Evolutionary conservation across 2,888 invertebrate genomes (phyloP).

Genomic region (Dorcus hopei): DNA sequence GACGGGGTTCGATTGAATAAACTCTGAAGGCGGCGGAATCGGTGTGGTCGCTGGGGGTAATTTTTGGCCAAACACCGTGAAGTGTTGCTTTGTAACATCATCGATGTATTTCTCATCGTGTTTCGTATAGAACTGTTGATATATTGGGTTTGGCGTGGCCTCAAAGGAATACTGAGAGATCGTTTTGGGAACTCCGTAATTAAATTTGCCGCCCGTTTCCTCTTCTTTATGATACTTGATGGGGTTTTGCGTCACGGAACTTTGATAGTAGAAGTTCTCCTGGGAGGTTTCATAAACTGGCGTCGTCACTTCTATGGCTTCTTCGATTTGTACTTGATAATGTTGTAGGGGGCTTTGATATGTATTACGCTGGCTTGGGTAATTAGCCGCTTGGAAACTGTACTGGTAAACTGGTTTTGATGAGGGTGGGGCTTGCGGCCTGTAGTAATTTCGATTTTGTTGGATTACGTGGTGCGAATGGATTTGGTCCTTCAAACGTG

Average conservation of each 20-base stretch:
- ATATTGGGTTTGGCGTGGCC: slow-evolving; percentile 51
- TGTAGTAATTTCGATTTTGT: slow-evolving; percentile 31
- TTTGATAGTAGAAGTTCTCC: slow-evolving; percentile 19
- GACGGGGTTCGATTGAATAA: background rate
- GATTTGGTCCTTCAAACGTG: slow-evolving; percentile 63
- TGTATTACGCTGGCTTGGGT: slow-evolving; percentile 43
- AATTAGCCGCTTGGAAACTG: slow-evolving; percentile 64
- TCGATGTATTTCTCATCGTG: slow-evolving; percentile 69
- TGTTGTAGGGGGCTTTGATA: slow-evolving; percentile 38
- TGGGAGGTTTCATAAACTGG: slow-evolving; percentile 20
- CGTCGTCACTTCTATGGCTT: slow-evolving; percentile 41
- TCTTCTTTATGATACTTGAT: slow-evolving; percentile 28
- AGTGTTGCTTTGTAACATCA: slow-evolving; percentile 71
- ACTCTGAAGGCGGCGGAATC: slow-evolving; percentile 25
- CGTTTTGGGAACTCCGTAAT: slow-evolving; percentile 20
- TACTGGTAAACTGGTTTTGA: slow-evolving; percentile 68
- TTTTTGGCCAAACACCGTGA: slow-evolving; percentile 72
- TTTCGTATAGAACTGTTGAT: slow-evolving; percentile 62
- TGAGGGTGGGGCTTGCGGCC: slow-evolving; percentile 6
- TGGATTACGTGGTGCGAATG: slow-evolving; percentile 58
- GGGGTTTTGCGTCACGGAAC: slow-evolving; percentile 37
- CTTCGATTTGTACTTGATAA: slow-evolving; percentile 47
- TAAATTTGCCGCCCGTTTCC: slow-evolving; percentile 38
- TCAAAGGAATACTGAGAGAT: slow-evolving; percentile 39
- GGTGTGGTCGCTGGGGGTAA: slow-evolving; percentile 53